Evolutionary conservation across 1,140 invertebrate genomes (phyloP), one percentile per base, ranked within the genome.

Genomic region (Dreissena rostriformis): DNA sequence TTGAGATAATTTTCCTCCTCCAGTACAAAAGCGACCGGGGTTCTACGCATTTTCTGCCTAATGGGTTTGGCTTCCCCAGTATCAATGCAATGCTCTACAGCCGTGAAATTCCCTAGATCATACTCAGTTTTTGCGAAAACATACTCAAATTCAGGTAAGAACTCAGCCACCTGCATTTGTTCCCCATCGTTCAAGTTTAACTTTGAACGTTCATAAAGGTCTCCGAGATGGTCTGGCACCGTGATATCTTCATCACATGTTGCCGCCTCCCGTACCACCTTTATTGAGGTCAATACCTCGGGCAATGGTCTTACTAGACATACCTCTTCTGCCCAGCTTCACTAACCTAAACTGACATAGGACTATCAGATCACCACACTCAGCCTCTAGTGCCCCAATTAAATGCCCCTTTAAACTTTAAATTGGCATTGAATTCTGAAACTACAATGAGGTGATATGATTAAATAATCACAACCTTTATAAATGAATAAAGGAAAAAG

Each of bases 1-100:
- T 82, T 74, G 0, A 87, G 51, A 61, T 87, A 74, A 0, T 52
- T 77, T 51, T 85, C 78, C 65, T 87, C 86, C 52, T 82, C 74
- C 53, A 61, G 29, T 53, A 70, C 57, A 51, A 85, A 87, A 28
- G 78, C 73, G 19, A 66, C 24, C 55, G 78, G 83, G 14, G 86
- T 85, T 14, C 70, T n/a, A 24, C 83, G 29, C 51, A 83, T 52
- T 24, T 24, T 57, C 19, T 85, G 82, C 63, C 65, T 72, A 14
- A 87, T 63, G 51, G 86, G 83, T 53, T 0, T 29, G 0, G 68
- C 66, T 53, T 68, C 70, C 26, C 63, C 63, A 1, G 79, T 87
- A n/a, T 80, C 65, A 15, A 87, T 82, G 10, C 29, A 15, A 39
- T 87, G 86, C 24, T 74, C 63, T 10, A 87, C 28, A 14, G n/a